Evolutionary conservation across 1,140 invertebrate genomes (phyloP).

Genomic region (Oryctes rhinoceros): DNA sequence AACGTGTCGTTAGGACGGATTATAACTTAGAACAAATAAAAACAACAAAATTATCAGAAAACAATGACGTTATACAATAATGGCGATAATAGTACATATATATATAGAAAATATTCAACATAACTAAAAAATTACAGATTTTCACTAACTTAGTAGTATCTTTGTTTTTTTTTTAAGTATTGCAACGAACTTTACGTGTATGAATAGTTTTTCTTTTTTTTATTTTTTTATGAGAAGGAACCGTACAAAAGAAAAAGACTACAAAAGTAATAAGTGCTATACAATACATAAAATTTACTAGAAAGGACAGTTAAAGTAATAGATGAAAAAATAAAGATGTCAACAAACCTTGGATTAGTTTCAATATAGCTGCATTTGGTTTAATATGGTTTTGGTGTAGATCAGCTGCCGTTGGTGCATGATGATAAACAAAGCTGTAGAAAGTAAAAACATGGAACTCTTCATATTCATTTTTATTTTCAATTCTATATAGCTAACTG

Average conservation of each 20-base stretch:
- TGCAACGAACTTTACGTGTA: not conserved
- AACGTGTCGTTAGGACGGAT: slow-evolving; percentile 9
- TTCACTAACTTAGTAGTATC: not conserved
- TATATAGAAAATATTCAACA: not conserved
- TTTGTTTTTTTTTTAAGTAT: not conserved
- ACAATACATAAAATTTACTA: too few relatives aligned
- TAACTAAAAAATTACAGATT: not conserved
- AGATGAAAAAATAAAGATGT: too few relatives aligned
- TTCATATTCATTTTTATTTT: too few relatives aligned
- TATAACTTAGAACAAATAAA: slow-evolving; percentile 7
- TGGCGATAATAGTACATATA: too few relatives aligned
- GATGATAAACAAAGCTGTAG: too few relatives aligned
- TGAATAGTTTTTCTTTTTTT: not conserved
- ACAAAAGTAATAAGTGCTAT: too few relatives aligned
- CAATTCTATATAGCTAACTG: too few relatives aligned
- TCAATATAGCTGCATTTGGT: not conserved
- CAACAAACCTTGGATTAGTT: too few relatives aligned
- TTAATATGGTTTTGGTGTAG: not conserved
- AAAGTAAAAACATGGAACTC: too few relatives aligned
- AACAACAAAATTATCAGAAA: not conserved
- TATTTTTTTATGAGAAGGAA: not conserved
- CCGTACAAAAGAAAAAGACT: not conserved
- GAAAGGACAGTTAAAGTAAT: too few relatives aligned
- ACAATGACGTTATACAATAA: not conserved
- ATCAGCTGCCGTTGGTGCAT: too few relatives aligned